These are phyloP conservation scores for Pterocles orientalis DNA, from an alignment of 2,113 vertebrate genomes.

Conservation along the genomic window DNA sequence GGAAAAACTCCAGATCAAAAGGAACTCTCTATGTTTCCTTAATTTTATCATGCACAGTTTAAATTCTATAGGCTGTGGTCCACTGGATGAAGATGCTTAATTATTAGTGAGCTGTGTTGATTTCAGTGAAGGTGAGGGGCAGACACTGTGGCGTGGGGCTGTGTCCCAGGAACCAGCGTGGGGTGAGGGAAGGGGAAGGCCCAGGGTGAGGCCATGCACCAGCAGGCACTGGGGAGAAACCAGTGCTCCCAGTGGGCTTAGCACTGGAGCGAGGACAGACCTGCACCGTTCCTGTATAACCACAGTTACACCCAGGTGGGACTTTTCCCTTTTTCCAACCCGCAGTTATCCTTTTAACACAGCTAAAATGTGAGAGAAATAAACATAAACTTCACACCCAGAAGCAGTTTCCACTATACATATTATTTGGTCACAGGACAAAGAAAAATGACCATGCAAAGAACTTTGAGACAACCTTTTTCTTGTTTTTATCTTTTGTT, in stretches of 20 bases:
- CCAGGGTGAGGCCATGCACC: neutral
- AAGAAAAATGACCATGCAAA: neutral
- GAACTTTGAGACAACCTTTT: neutral
- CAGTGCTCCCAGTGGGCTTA: neutral
- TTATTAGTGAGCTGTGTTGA: neutral
- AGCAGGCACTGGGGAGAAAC: fast-evolving
- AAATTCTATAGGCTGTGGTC: neutral
- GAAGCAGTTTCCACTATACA: neutral
- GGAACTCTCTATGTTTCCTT: slow-evolving; percentile 16
- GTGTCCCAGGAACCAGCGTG: neutral
- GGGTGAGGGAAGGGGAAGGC: neutral
- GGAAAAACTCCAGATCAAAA: slow-evolving; percentile 22
- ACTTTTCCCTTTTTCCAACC: neutral
- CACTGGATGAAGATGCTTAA: neutral
- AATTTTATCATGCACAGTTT: slow-evolving; percentile 33
- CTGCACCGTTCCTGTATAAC: fast-evolving
- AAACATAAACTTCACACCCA: neutral
- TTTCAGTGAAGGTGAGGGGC: neutral
- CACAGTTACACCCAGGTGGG: neutral
- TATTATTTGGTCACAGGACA: neutral
- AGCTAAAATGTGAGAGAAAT: neutral
- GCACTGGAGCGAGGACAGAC: neutral
- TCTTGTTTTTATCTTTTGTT: neutral
- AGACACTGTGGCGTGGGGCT: fast-evolving
- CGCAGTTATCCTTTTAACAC: neutral